Conservation (phyloP, 2,797 vertebrate species). For the Chanos chanos region DNA sequence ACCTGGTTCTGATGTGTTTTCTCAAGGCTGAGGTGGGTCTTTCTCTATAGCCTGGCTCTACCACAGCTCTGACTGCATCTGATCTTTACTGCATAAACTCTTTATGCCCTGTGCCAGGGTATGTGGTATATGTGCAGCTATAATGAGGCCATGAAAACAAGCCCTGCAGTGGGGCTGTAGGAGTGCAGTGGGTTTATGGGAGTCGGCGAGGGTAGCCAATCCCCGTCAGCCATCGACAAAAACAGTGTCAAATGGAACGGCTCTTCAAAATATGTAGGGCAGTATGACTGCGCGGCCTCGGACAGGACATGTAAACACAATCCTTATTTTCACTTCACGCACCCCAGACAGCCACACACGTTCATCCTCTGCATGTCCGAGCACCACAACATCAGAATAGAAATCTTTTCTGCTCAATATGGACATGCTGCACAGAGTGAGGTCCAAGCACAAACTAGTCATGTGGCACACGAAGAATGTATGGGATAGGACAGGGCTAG, state of each 20-base stretch:
- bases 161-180: not conserved
- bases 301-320: conserved; percentile 21
- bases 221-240: not conserved
- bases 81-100: no score
- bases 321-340: conserved; percentile 27
- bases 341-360: not conserved
- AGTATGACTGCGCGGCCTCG: not conserved
- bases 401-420: not conserved
- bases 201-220: not conserved
- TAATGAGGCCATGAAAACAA: not conserved
- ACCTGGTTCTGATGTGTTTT: not conserved
- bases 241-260: conserved; percentile 3
- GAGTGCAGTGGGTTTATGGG: not conserved
- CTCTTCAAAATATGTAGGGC: conserved; percentile 8
- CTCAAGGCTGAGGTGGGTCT: not conserved
- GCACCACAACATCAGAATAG: not conserved
- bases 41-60: no score
- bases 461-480: not conserved
- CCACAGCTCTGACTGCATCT: no score
- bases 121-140: no score
- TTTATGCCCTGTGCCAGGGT: no score
- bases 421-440: not conserved
- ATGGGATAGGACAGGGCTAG: no score
- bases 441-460: not conserved
- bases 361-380: conserved; percentile 1